Base-by-base conservation (phyloP, 2,888 invertebrate species). In the Limenitis camilla region DNA sequence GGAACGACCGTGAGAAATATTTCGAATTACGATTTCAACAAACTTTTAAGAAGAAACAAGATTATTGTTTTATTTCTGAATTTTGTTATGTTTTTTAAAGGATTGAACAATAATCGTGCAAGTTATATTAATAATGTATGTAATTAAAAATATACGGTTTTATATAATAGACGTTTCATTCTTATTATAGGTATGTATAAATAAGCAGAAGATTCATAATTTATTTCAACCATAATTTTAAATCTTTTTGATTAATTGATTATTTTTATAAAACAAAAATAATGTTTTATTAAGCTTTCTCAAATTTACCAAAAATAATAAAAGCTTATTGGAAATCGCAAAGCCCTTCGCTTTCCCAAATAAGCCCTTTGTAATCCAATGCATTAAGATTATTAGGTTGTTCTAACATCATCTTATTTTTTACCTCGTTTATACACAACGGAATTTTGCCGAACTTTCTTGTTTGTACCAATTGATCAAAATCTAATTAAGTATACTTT, bases 341-440 rank as follows among this genome's bases (percentile, higher is more conserved):
- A 35, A 52, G 42, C 36, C 40, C 40, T 35, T 40, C 40, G 33
- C 33, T 40, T 47, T 44, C 47, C 45, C 42, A 55, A 50, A 39
- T 42, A 56, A 53, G 45, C 55, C 71, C 72, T 79, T 79, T 79
- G 76, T 80, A 79, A 80, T 79, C 72, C 78, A 77, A 77, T 79
- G 80, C 78, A 81, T 82, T 79, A 81, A 77, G 71, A 75, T 81
- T 78, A 82, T 81, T 79, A 76, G 74, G 74, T 76, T 79, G 73
- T 69, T 71, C 67, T 72, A 71, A 75, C 73, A 72, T 72, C 71
- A 71, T 75, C 68, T 76, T 71, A 70, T 76, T 74, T 67, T 73
- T 73, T 71, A 67, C 71, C 68, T 60, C 48, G 57, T 60, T 50
- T 59, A 53, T 60, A 60, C 35, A 59, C 51, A 41, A 49, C 32